Conservation (phyloP, 1,140 invertebrate genomes). For the Scaptomyza montana region DNA sequence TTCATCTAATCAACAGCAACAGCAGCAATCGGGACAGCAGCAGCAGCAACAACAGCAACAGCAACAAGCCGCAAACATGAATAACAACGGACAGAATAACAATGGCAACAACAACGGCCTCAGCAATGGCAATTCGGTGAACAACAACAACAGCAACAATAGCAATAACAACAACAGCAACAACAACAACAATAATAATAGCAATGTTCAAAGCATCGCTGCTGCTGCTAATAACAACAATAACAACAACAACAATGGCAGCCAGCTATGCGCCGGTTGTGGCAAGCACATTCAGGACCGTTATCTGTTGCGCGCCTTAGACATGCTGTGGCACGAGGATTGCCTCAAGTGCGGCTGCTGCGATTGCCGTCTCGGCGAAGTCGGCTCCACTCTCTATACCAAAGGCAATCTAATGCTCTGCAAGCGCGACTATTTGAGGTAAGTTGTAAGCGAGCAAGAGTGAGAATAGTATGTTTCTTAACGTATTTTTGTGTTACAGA, state of each 20-base stretch:
- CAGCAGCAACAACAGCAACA: slow-evolving; percentile 55
- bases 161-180: slow-evolving; percentile 2
- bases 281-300: slow-evolving; percentile 94
- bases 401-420: slow-evolving; percentile 99
- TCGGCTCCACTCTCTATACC: slow-evolving; percentile 98
- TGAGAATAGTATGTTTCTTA: not conserved
- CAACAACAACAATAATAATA: slow-evolving; percentile 42
- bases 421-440: slow-evolving; percentile 98
- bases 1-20: slow-evolving; percentile 74
- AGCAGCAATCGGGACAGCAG: slow-evolving; percentile 45
- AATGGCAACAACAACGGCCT: slow-evolving; percentile 52
- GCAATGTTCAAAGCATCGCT: slow-evolving; percentile 71
- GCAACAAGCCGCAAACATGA: slow-evolving; percentile 76
- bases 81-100: slow-evolving; percentile 80
- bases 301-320: slow-evolving; percentile 93
- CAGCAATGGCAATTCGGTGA: slow-evolving; percentile 45
- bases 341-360: slow-evolving; percentile 99
- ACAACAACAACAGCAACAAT: slow-evolving; percentile 43
- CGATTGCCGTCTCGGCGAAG: slow-evolving; percentile 97
- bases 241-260: slow-evolving; percentile 84
- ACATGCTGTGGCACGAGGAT: slow-evolving; percentile 98
- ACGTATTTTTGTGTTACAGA: slow-evolving; percentile 81
- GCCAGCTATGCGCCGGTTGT: slow-evolving; percentile 93
- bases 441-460: slow-evolving; percentile 40
- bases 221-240: slow-evolving; percentile 73